These are phyloP conservation scores for Pachliopta kotzebuea DNA, from an alignment of 2,888 invertebrate species.

Conservation along the genomic window DNA sequence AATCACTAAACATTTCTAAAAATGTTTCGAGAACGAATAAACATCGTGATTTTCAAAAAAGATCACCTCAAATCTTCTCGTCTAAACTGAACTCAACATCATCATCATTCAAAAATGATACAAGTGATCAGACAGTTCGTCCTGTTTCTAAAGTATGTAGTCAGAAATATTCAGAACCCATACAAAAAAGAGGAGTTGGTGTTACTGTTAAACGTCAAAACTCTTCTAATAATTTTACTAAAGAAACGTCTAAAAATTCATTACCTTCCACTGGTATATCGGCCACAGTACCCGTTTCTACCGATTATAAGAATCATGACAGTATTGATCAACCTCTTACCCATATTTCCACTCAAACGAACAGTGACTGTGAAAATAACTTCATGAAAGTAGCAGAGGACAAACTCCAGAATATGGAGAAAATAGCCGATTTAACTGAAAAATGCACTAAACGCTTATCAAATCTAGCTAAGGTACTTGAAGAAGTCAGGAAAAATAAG, in stretches of 20 bases:
- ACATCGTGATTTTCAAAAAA: not conserved
- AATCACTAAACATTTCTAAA: conserved; percentile 68
- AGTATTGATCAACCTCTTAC: conserved; percentile 38
- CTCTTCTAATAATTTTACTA: not conserved
- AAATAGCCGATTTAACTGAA: conserved; percentile 72
- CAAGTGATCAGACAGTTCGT: not conserved
- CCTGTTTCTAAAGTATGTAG: conserved; percentile 7
- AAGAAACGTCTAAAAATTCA: not conserved
- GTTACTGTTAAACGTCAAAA: not conserved
- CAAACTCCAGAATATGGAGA: conserved; percentile 73
- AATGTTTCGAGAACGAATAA: conserved; percentile 37
- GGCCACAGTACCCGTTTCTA: conserved; percentile 37
- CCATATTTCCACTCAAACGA: conserved; percentile 63
- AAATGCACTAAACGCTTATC: conserved; percentile 72
- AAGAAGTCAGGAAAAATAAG: conserved; percentile 73
- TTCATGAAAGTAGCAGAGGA: conserved; percentile 65
- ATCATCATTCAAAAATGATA: conserved; percentile 41
- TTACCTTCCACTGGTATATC: conserved; percentile 33
- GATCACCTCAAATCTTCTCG: not conserved
- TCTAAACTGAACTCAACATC: conserved; percentile 35
- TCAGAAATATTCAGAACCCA: conserved; percentile 1
- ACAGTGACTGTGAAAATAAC: conserved; percentile 53
- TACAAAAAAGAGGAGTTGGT: not conserved
- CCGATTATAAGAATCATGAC: conserved; percentile 42
- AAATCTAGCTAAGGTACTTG: conserved; percentile 68